These are phyloP conservation scores for Thunnus maccoyii DNA, from an alignment of 2,113 vertebrate species.

Conservation along the genomic window DNA sequence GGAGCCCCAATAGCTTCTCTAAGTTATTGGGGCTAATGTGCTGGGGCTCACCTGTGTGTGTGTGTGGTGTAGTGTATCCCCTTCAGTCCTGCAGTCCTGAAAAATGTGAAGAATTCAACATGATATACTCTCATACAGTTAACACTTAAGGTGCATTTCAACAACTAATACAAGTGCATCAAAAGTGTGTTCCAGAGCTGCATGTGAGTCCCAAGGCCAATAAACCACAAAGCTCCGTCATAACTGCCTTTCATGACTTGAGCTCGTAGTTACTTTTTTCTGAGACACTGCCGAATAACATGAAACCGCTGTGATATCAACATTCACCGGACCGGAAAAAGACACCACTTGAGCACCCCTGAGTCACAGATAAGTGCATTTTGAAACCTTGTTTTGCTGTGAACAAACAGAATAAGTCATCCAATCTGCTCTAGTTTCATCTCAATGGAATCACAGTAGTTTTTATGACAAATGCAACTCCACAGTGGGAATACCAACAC, in stretches of 20 bases:
- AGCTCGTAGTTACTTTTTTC: slow-evolving; percentile 39
- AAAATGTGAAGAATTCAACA: slow-evolving; percentile 8
- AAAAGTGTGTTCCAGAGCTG: slow-evolving; percentile 11
- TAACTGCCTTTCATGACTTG: slow-evolving; percentile 45
- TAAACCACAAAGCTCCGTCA: slow-evolving; percentile 31
- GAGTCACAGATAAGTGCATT: slow-evolving; percentile 67
- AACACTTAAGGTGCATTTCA: slow-evolving; percentile 26
- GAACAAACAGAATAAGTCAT: slow-evolving; percentile 68
- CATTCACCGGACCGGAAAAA: slow-evolving; percentile 59
- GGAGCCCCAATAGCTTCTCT: too few relatives aligned
- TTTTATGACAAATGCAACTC: slow-evolving; percentile 50
- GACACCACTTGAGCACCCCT: slow-evolving; percentile 56
- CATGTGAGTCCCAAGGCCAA: slow-evolving; percentile 48
- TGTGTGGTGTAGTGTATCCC: not conserved
- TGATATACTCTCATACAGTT: slow-evolving; percentile 12
- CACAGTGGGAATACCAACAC: slow-evolving; percentile 17
- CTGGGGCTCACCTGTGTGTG: not conserved
- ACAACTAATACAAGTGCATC: not conserved
- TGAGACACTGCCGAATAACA: slow-evolving; percentile 40
- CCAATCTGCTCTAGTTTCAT: slow-evolving; percentile 53
- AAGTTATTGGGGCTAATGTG: too few relatives aligned
- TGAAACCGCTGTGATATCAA: slow-evolving; percentile 47
- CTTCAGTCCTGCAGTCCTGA: not conserved
- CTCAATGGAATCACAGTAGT: slow-evolving; percentile 39
- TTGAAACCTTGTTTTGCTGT: slow-evolving; percentile 59